Evolutionary conservation across 2,797 vertebrate species (phyloP).

Genomic region (Rhabdomys pumilio): DNA sequence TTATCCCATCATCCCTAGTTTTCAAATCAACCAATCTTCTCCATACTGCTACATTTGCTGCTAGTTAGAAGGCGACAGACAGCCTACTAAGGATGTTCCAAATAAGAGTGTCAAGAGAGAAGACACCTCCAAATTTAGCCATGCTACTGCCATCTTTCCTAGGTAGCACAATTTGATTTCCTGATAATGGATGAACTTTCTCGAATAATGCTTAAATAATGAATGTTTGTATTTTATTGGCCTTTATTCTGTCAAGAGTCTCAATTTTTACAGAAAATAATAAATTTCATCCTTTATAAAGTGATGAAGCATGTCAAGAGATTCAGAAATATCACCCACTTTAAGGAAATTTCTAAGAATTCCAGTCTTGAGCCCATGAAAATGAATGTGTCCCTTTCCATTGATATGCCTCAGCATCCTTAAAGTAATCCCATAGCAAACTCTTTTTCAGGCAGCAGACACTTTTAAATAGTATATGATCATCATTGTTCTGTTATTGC

Average conservation of each 20-base stretch:
- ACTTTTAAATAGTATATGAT: neutral
- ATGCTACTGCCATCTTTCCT: conserved; percentile 17
- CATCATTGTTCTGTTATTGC: neutral
- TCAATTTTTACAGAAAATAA: conserved; percentile 49
- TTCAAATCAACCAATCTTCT: conserved; percentile 3
- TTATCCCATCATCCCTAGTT: neutral
- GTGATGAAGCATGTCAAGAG: conserved; percentile 44
- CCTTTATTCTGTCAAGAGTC: conserved; percentile 57
- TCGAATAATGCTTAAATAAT: conserved; percentile 55
- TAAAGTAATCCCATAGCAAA: neutral
- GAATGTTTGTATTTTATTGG: conserved; percentile 47
- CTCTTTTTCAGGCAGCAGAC: neutral
- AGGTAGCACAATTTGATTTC: conserved; percentile 46
- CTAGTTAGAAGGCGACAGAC: conserved; percentile 44
- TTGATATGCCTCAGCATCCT: neutral
- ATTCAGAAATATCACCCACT: neutral
- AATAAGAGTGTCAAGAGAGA: conserved; percentile 65
- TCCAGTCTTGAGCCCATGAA: neutral
- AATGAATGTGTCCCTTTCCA: too few relatives aligned
- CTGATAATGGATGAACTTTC: conserved; percentile 47
- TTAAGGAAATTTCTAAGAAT: neutral
- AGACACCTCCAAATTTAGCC: neutral
- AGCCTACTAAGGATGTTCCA: conserved; percentile 30
- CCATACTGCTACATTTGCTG: neutral
- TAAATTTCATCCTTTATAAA: neutral